phyloP scores from a whole-genome alignment of 2,113 vertebrate species.

The Rhea pennata region DNA sequence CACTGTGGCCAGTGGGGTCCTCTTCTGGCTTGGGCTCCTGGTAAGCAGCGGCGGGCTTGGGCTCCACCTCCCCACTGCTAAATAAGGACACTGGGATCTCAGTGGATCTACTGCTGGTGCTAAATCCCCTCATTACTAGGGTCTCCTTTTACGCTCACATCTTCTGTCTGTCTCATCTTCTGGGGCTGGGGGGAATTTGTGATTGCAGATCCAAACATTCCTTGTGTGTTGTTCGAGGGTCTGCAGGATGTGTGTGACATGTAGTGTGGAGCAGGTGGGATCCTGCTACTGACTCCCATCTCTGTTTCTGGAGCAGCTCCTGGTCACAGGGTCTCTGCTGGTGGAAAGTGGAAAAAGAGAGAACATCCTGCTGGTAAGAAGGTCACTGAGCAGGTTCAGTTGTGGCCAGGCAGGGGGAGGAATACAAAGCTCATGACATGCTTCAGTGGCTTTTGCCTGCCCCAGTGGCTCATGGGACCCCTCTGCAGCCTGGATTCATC shows the following conservation, averaged over 20 bases:
- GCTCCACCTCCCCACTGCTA: fast-evolving
- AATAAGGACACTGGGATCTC: fast-evolving
- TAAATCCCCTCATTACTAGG: not conserved
- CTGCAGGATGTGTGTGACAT: fast-evolving
- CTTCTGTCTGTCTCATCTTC: not conserved
- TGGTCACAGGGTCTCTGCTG: constrained; percentile 50
- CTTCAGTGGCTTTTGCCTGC: not conserved
- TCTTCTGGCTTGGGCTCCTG: constrained; percentile 64
- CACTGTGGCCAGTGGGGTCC: constrained; percentile 31
- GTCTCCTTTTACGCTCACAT: not conserved
- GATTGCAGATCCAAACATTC: not conserved
- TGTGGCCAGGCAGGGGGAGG: not conserved
- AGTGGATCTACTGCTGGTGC: fast-evolving
- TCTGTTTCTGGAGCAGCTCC: constrained; percentile 30
- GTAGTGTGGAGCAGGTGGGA: not conserved
- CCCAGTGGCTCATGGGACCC: not conserved
- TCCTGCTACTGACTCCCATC: not conserved
- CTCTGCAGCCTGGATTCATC: not conserved
- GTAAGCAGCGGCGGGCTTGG: not conserved
- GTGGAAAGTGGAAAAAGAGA: constrained; percentile 62
- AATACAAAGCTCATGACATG: fast-evolving
- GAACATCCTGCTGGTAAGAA: constrained; percentile 42
- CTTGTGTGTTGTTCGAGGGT: too few relatives aligned
- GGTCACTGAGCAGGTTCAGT: not conserved
- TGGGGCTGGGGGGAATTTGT: too few relatives aligned